Evolutionary conservation across 2,888 invertebrate genomes (phyloP).

Genomic region (Agrochola circellaris): DNA sequence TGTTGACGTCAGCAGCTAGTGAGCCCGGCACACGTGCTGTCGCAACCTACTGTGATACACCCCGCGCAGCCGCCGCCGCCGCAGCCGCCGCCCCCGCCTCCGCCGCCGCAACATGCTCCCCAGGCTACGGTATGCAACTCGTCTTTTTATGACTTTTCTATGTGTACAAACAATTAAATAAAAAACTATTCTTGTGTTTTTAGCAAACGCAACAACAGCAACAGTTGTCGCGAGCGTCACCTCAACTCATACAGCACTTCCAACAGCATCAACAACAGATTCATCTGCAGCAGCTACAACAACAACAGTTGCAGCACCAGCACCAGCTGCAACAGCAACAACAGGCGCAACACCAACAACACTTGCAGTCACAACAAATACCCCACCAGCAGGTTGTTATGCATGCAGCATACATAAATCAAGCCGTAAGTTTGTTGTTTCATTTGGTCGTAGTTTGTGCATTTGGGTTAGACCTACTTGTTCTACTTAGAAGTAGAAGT

Average conservation of each 20-base stretch:
- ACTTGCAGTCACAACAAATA: constrained; percentile 73
- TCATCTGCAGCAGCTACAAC: constrained; percentile 75
- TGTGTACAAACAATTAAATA: neutral
- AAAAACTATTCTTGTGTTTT: constrained; percentile 24
- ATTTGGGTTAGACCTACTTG: constrained; percentile 32
- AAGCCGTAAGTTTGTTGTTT: constrained; percentile 76
- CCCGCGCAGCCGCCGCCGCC: constrained; percentile 88
- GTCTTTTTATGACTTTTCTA: neutral
- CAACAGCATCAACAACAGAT: constrained; percentile 78
- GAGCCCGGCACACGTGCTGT: constrained; percentile 85
- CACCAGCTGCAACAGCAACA: constrained; percentile 80
- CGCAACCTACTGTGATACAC: constrained; percentile 88
- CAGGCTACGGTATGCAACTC: constrained; percentile 75
- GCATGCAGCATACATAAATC: constrained; percentile 88
- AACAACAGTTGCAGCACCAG: constrained; percentile 77
- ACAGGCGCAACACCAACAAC: constrained; percentile 76
- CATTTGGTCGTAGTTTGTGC: constrained; percentile 11
- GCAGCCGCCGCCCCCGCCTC: constrained; percentile 85
- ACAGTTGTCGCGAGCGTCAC: constrained; percentile 65
- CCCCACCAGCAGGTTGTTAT: constrained; percentile 84
- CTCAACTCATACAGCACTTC: constrained; percentile 79
- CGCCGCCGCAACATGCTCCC: constrained; percentile 76
- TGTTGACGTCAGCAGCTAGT: constrained; percentile 79
- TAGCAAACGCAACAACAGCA: constrained; percentile 74
- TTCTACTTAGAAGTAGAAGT: neutral